Evolutionary conservation across 2,113 vertebrate genomes (phyloP).

Genomic region (Alaudala cheleensis): DNA sequence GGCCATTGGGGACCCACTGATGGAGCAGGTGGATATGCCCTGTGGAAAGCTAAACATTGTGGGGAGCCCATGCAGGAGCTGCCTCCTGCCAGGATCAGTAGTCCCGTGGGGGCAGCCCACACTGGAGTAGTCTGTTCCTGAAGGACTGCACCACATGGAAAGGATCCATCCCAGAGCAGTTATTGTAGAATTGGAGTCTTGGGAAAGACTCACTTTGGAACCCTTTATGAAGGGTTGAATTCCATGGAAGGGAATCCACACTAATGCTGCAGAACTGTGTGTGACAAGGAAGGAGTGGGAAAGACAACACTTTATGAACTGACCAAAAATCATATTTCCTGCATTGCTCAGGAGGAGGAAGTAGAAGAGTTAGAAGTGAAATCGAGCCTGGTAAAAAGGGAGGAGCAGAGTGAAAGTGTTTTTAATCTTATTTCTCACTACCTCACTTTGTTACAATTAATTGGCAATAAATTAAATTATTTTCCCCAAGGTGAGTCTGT

Average conservation of each 20-base stretch:
- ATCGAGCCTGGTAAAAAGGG: not conserved
- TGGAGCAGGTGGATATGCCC: not conserved
- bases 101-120: not conserved
- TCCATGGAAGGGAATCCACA: fast-evolving
- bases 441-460: not conserved
- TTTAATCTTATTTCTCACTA: not conserved
- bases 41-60: not conserved
- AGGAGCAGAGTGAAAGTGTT: fast-evolving
- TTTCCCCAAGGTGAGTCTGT: not conserved
- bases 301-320: fast-evolving
- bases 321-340: not conserved
- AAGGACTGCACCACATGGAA: not conserved
- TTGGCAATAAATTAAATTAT: not conserved
- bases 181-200: not conserved
- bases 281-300: not conserved
- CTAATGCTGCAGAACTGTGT: not conserved
- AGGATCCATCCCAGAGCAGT: not conserved
- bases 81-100: not conserved
- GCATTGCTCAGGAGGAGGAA: not conserved
- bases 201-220: fast-evolving
- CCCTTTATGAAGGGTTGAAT: not conserved
- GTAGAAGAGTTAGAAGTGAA: not conserved
- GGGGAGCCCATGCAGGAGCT: not conserved
- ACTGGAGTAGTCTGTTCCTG: not conserved
- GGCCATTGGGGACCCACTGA: fast-evolving